Conservation (phyloP, 2,797 vertebrate species). For the Pitangus sulphuratus region DNA sequence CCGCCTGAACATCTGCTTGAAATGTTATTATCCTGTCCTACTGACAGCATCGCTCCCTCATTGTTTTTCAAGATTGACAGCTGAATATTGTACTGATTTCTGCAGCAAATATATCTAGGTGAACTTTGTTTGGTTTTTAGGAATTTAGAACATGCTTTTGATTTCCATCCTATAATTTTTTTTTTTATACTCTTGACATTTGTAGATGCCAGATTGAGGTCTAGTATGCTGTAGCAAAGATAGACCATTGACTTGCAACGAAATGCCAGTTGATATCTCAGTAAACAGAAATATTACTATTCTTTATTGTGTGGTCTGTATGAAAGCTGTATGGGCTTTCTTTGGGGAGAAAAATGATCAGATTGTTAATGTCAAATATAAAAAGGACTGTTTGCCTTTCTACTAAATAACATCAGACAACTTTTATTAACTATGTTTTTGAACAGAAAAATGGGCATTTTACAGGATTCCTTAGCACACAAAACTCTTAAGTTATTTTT, state of each 20-base stretch:
- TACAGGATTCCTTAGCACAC: neutral
- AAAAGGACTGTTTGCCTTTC: conserved; percentile 77
- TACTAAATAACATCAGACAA: conserved; percentile 66
- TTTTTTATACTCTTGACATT: conserved; percentile 86
- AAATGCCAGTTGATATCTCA: conserved; percentile 92
- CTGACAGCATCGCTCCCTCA: conserved; percentile 75
- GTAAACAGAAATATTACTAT: conserved; percentile 92
- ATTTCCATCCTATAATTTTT: conserved; percentile 67
- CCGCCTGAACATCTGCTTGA: conserved; percentile 83
- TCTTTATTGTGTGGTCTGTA: conserved; percentile 86
- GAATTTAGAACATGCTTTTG: conserved; percentile 74
- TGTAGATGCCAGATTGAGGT: conserved; percentile 90
- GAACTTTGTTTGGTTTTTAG: conserved; percentile 76
- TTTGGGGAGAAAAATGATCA: conserved; percentile 87
- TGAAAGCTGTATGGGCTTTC: conserved; percentile 83
- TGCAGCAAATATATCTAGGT: conserved; percentile 78
- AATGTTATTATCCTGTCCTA: conserved; percentile 82
- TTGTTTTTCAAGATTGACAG: conserved; percentile 82
- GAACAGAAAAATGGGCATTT: conserved; percentile 4
- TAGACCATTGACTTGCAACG: conserved; percentile 81
- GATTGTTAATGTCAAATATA: conserved; percentile 91
- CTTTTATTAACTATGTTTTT: conserved; percentile 62
- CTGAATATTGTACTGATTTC: conserved; percentile 82
- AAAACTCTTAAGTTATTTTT: neutral
- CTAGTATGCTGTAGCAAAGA: conserved; percentile 83